Base-by-base conservation (phyloP, 2,113 vertebrate species). In the Lipophrys pholis region DNA sequence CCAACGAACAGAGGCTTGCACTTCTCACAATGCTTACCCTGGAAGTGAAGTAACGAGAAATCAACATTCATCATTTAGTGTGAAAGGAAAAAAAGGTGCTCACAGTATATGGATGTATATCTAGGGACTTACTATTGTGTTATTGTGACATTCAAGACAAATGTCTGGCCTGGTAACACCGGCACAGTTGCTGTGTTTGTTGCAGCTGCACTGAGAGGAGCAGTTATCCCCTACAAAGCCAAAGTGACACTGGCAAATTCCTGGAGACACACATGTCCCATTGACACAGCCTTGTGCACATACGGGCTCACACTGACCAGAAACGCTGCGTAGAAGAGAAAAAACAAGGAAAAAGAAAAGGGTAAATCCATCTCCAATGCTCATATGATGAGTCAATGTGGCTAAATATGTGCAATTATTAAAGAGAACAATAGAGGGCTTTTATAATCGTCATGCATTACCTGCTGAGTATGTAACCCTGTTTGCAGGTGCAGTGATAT, bases 181-280 rank as follows among this genome's bases (percentile, higher is more conserved):
- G 0, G 87, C 94, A 2, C 96, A 97, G 87, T 97, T 94, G 72
- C 96, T 97, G 87, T 97, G 96, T 55, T 95, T 95, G 84, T 97
- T 97, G 86, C 96, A 97, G 67, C 91, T 95, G 80, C 96, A 97
- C 84, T 96, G 94, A 0, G 94, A 94, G 1, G 96, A 97, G 85
- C 96, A 97, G 92, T 97, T 96, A 21, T 93, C 94, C 3, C 96
- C 96, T 0, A 97, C 95, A 8, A 96, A 97, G 55, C 96, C 96
- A 8, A 97, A 97, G 87, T 96, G 96, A 78, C 96, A 97, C 69
- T 88, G 94, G 76, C 96, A 97, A 36, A 94, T 87, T 64, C 97
- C 95, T 0, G 96, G 96, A 5, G 96, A 96, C 56, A 95, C 89
- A 0, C 96, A 97, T 0, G 95, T 96, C 50, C 96, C 96, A 0